Conservation (phyloP, 2,113 vertebrate species). For the Conger conger region DNA sequence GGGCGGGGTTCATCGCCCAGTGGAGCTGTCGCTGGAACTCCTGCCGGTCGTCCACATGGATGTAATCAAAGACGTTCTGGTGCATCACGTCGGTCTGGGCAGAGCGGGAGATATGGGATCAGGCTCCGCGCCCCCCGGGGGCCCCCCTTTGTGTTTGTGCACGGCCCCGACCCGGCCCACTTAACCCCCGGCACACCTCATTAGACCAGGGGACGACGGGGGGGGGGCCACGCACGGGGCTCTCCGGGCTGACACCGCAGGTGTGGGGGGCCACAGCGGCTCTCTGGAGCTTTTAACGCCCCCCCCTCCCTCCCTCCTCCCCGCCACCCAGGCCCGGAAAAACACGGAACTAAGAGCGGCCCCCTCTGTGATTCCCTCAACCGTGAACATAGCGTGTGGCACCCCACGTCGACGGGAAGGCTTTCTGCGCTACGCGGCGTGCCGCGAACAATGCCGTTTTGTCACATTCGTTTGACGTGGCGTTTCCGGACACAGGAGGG, state of each 20-base stretch:
- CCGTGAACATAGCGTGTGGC: background rate
- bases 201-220: conserved; percentile 23
- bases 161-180: conserved; percentile 21
- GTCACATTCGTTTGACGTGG: background rate
- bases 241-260: conserved; percentile 23
- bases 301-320: background rate
- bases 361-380: background rate
- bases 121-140: conserved; percentile 14
- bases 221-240: background rate
- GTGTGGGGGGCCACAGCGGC: conserved; percentile 22
- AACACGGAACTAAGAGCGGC: background rate
- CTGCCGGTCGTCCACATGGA: conserved; percentile 84
- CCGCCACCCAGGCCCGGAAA: no score
- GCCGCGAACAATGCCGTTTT: background rate
- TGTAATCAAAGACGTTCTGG: conserved; percentile 85
- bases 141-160: conserved; percentile 30
- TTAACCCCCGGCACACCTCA: conserved; percentile 34
- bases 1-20: conserved; percentile 84
- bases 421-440: background rate
- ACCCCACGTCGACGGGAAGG: background rate
- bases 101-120: background rate
- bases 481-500: no score
- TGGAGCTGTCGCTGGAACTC: conserved; percentile 84
- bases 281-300: background rate
- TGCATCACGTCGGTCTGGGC: conserved; percentile 85